Percentiles rank a stretch among this genome's conserved stretches.
Evolutionary conservation across 1,140 invertebrate genomes (phyloP).

Genomic region (Apis laboriosa): DNA sequence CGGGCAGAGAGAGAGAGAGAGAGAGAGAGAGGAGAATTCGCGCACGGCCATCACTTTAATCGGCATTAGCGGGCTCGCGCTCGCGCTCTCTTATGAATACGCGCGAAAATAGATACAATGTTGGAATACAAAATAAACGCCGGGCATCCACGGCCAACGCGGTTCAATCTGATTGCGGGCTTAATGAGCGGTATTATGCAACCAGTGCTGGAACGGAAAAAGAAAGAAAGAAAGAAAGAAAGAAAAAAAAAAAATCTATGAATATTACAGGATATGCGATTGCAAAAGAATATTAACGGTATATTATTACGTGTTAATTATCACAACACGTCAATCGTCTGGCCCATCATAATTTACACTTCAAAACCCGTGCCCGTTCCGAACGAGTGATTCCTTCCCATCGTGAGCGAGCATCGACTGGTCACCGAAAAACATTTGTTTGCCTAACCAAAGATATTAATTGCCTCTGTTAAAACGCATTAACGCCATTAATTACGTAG

Average conservation of each 20-base stretch:
- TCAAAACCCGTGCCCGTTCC: neutral
- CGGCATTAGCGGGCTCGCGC: constrained; percentile 6
- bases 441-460: constrained; percentile 22
- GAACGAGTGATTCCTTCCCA: neutral
- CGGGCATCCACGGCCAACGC: constrained; percentile 22
- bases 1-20: neutral
- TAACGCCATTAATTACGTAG: constrained; percentile 29
- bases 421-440: neutral
- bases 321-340: constrained; percentile 44
- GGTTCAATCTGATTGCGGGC: constrained; percentile 59
- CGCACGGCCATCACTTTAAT: constrained; percentile 28
- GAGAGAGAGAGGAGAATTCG: neutral
- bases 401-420: neutral
- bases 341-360: constrained; percentile 10
- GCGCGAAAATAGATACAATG: constrained; percentile 29
- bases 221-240: too few relatives aligned
- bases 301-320: constrained; percentile 59
- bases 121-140: constrained; percentile 29
- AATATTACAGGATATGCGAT: constrained; percentile 54
- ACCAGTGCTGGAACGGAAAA: constrained; percentile 55
- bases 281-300: constrained; percentile 60
- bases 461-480: constrained; percentile 42
- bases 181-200: constrained; percentile 63
- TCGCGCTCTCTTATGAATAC: constrained; percentile 15
- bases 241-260: constrained; percentile 50